Percentiles rank a stretch among this genome's conserved stretches.
phyloP scores from a whole-genome alignment of 2,113 vertebrate species.

The Gasterosteus aculeatus region DNA sequence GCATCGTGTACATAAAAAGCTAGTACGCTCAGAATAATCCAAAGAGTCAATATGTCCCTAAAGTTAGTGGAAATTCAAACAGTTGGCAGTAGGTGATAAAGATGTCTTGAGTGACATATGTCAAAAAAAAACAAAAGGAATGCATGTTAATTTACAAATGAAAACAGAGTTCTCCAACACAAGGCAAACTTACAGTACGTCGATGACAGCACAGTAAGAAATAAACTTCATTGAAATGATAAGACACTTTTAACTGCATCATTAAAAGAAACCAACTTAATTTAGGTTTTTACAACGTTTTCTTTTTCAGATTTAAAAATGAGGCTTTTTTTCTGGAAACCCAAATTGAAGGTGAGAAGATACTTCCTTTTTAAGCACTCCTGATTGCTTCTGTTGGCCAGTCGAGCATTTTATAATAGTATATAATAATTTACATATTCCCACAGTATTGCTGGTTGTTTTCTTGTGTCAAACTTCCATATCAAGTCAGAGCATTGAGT shows the following conservation, averaged over 20 bases:
- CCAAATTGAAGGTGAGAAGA: no score
- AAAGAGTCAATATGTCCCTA: neutral
- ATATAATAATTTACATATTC: neutral
- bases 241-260: neutral
- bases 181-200: neutral
- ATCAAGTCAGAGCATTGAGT: neutral
- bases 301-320: neutral
- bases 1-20: neutral
- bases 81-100: neutral
- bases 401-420: neutral
- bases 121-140: neutral
- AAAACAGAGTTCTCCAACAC: neutral
- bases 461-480: neutral
- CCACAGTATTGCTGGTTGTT: neutral
- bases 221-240: neutral
- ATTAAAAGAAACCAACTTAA: neutral
- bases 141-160: neutral
- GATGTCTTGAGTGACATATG: no score
- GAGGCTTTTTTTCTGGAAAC: no score
- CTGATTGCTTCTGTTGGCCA: neutral
- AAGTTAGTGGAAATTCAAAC: neutral
- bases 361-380: no score
- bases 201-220: neutral
- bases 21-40: neutral
- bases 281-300: neutral